Evolutionary conservation across 2,797 vertebrate species (phyloP).

Genomic region (Eidolon dupreanum): DNA sequence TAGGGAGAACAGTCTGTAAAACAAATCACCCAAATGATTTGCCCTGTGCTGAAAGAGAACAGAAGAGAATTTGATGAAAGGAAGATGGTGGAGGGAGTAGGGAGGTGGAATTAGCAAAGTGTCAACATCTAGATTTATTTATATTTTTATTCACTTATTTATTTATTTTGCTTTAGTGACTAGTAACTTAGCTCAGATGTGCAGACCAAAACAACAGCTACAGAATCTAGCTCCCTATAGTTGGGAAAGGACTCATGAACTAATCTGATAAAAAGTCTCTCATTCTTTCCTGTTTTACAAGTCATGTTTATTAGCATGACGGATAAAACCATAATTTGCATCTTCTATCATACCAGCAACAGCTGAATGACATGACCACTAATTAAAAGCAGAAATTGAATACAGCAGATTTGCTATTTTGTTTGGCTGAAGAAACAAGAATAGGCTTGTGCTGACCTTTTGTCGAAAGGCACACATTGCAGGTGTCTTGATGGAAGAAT

Average conservation of each 20-base stretch:
- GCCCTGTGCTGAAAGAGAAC: neutral
- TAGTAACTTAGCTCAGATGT: neutral
- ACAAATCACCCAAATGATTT: neutral
- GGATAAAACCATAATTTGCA: neutral
- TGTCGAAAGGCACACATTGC: neutral
- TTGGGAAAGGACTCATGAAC: neutral
- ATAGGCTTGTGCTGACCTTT: neutral
- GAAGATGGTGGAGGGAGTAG: neutral
- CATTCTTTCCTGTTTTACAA: neutral
- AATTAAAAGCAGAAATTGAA: slow-evolving; percentile 51
- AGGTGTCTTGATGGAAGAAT: neutral
- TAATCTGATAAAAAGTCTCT: neutral
- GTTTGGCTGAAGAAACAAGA: neutral
- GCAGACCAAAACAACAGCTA: neutral
- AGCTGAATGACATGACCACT: neutral
- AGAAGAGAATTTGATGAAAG: neutral
- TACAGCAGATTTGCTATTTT: neutral
- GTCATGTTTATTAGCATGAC: slow-evolving; percentile 13
- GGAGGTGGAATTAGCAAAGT: neutral
- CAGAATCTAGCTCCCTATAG: neutral
- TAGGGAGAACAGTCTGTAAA: neutral
- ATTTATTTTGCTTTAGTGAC: neutral
- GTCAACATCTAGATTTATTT: neutral
- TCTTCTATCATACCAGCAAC: neutral
- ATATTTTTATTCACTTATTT: neutral